Conservation (phyloP, 1,140 invertebrate genomes). For the Diachasma alloeum region DNA sequence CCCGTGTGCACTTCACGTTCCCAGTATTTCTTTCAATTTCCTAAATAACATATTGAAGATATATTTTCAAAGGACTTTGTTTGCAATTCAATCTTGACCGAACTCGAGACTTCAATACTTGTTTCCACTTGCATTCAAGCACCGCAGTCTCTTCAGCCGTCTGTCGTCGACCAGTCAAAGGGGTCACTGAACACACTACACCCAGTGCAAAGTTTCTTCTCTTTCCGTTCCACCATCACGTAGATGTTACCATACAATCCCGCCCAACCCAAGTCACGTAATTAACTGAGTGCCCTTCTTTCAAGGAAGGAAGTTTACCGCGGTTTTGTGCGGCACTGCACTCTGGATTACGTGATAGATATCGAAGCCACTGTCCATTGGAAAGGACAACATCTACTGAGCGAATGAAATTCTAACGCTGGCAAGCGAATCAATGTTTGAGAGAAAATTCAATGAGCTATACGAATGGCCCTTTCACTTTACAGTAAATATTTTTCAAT, state of each 20-base stretch:
- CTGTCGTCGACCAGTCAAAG: slow-evolving; percentile 10
- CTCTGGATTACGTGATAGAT: background rate
- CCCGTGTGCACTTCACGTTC: background rate
- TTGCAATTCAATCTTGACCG: slow-evolving; percentile 11
- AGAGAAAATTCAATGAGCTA: no score
- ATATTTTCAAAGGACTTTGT: background rate
- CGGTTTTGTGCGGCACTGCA: background rate
- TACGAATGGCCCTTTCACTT: no score
- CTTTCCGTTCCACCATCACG: background rate
- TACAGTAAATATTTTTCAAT: no score
- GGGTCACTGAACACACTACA: slow-evolving; percentile 15
- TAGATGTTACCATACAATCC: background rate
- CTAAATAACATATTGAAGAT: background rate
- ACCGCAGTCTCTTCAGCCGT: slow-evolving; percentile 1
- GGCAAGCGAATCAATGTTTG: background rate
- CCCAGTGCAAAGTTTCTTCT: background rate
- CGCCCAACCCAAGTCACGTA: slow-evolving; percentile 22
- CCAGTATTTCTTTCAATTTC: background rate
- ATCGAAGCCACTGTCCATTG: background rate
- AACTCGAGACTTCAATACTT: slow-evolving; percentile 15
- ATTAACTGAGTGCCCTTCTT: slow-evolving; percentile 28
- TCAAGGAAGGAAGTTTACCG: background rate
- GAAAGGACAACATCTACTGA: background rate
- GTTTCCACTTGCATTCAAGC: slow-evolving; percentile 23
- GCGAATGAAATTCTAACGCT: background rate